These are phyloP conservation scores for Silurus meridionalis DNA, from an alignment of 2,113 vertebrate species.

Conservation along the genomic window DNA sequence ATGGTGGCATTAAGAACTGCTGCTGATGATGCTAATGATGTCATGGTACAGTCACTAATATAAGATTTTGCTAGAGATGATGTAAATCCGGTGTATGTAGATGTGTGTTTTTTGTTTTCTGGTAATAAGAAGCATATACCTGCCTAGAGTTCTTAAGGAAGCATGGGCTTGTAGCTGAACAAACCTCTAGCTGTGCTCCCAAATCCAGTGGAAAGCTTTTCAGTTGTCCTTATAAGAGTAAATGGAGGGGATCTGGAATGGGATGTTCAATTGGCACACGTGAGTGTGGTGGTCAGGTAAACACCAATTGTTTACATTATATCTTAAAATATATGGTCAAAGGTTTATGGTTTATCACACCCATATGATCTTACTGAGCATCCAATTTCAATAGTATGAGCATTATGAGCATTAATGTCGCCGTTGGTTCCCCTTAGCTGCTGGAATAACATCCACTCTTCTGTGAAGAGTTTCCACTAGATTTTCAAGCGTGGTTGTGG, in stretches of 20 bases:
- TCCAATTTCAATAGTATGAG: not conserved
- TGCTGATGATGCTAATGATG: constrained; percentile 44
- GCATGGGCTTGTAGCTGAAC: not conserved
- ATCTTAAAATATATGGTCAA: not conserved
- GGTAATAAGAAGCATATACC: not conserved
- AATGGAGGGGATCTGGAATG: not conserved
- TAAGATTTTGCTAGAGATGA: constrained; percentile 8
- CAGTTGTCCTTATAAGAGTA: not conserved
- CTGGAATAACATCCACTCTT: not conserved
- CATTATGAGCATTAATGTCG: no score
- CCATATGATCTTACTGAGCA: not conserved
- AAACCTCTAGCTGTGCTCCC: not conserved
- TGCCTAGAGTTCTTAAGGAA: not conserved
- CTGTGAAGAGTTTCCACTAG: not conserved
- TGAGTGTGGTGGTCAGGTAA: not conserved
- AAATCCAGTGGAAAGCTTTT: not conserved
- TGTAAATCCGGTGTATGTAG: not conserved
- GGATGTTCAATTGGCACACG: not conserved
- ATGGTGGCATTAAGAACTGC: constrained; percentile 46
- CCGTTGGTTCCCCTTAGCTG: not conserved
- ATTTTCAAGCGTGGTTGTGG: not conserved
- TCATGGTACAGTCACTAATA: constrained; percentile 32
- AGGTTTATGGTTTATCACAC: not conserved
- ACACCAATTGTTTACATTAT: not conserved
- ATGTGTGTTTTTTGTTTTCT: constrained; percentile 1